Evolutionary conservation across 1,140 invertebrate genomes (phyloP).

Genomic region (Plodia interpunctella): DNA sequence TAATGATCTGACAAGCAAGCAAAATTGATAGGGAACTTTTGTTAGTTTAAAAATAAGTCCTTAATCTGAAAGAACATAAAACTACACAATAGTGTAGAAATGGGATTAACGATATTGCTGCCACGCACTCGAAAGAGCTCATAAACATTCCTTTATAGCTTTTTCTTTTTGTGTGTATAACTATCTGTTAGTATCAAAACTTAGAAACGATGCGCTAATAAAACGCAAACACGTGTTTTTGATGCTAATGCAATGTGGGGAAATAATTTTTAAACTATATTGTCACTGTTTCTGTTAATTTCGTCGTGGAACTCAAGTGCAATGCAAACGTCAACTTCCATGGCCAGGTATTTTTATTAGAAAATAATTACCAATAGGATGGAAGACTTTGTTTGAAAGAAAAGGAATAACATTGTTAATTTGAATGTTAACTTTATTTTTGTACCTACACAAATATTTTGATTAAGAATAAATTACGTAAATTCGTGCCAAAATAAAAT

Average conservation of each 20-base stretch:
- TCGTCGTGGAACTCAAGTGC: too few species aligned
- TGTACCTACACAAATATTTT: too few species aligned
- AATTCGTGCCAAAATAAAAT: too few species aligned
- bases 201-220: not conserved
- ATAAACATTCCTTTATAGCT: slow-evolving; percentile 33
- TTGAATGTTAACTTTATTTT: too few species aligned
- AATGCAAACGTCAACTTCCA: too few species aligned
- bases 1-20: not conserved
- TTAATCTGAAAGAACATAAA: slow-evolving; percentile 37
- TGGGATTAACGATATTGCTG: slow-evolving; percentile 46
- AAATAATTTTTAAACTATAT: not conserved
- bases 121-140: slow-evolving; percentile 32
- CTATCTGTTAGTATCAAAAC: slow-evolving; percentile 5
- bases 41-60: slow-evolving; percentile 15
- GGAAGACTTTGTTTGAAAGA: too few species aligned
- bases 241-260: slow-evolving; percentile 1
- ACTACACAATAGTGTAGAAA: slow-evolving; percentile 37
- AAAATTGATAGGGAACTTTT: not conserved
- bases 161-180: slow-evolving; percentile 23
- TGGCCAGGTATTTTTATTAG: too few species aligned
- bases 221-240: slow-evolving; percentile 21
- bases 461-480: too few species aligned
- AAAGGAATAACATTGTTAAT: too few species aligned
- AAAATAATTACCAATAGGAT: too few species aligned
- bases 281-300: not conserved